phyloP scores from a whole-genome alignment of 2,113 vertebrate species.

The Mola mola region DNA sequence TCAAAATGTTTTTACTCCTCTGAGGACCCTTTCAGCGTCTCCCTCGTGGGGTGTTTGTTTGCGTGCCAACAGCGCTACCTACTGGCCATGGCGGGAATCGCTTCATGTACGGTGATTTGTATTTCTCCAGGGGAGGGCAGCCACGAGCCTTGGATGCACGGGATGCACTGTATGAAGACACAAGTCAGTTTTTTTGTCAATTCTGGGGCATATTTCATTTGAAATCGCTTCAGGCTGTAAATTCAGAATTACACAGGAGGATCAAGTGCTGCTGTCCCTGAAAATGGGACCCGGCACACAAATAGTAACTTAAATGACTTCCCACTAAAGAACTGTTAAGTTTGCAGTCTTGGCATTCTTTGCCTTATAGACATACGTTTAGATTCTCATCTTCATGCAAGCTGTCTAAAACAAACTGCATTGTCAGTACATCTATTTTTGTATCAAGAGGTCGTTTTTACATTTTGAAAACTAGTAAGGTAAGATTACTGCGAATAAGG shows the following conservation, averaged over 20 bases:
- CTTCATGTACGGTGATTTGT: not conserved
- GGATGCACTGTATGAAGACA: constrained; percentile 5
- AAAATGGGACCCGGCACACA: constrained; percentile 1
- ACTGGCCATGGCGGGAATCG: constrained; percentile 33
- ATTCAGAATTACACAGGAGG: constrained; percentile 32
- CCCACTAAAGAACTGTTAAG: too few relatives aligned
- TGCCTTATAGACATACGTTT: too few relatives aligned
- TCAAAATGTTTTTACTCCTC: constrained; percentile 29
- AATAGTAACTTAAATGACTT: not conserved
- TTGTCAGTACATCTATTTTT: not conserved
- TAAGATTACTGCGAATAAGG: too few relatives aligned
- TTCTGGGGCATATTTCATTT: constrained; percentile 34
- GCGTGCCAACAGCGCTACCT: constrained; percentile 61
- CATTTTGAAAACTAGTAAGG: not conserved
- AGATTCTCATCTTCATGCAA: not conserved
- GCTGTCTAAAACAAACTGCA: not conserved
- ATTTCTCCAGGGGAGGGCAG: constrained; percentile 78
- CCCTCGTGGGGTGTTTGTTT: not conserved
- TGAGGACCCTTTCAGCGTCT: not conserved
- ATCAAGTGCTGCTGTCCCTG: constrained; percentile 11
- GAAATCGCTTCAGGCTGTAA: constrained; percentile 44
- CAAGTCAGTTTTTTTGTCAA: constrained; percentile 38
- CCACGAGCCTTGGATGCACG: constrained; percentile 63
- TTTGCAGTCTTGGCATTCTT: too few relatives aligned
- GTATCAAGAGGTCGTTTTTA: not conserved